Conservation (phyloP, 2,888 invertebrate genomes). For the Nomada fucata region DNA sequence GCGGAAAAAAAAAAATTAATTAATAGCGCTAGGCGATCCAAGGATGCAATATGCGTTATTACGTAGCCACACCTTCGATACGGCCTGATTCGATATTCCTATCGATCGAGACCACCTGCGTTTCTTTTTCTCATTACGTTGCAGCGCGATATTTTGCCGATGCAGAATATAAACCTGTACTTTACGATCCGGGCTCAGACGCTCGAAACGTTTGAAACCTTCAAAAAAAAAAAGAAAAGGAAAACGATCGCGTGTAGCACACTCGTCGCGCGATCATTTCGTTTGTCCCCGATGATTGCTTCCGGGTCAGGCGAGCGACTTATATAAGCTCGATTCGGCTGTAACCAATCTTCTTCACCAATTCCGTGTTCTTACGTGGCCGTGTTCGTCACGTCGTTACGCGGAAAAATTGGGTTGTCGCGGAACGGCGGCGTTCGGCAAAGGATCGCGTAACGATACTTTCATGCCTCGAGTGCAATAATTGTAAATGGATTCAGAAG, state of each 20-base stretch:
- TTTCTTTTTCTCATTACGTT: background rate
- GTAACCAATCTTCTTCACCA: background rate
- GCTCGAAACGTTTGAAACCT: too few relatives aligned
- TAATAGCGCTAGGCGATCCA: slow-evolving; percentile 28
- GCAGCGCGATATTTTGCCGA: background rate
- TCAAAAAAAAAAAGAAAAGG: too few relatives aligned
- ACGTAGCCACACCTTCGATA: slow-evolving; percentile 40
- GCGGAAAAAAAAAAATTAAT: background rate
- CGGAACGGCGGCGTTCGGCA: background rate
- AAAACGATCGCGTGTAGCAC: too few relatives aligned
- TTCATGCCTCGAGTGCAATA: background rate
- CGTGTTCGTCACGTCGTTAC: background rate
- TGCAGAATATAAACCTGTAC: background rate
- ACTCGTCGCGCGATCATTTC: too few relatives aligned
- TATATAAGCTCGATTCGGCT: too few relatives aligned
- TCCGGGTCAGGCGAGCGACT: too few relatives aligned
- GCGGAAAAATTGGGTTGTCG: slow-evolving; percentile 11
- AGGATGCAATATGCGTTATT: slow-evolving; percentile 35
- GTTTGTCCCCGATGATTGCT: too few relatives aligned
- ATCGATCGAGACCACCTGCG: background rate
- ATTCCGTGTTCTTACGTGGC: background rate
- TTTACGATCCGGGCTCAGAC: background rate
- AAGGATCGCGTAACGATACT: slow-evolving; percentile 1
- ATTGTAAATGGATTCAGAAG: background rate
- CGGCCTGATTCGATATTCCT: slow-evolving; percentile 34